phyloP scores from a whole-genome alignment of 2,113 vertebrate species.

The Cinclus mexicanus region DNA sequence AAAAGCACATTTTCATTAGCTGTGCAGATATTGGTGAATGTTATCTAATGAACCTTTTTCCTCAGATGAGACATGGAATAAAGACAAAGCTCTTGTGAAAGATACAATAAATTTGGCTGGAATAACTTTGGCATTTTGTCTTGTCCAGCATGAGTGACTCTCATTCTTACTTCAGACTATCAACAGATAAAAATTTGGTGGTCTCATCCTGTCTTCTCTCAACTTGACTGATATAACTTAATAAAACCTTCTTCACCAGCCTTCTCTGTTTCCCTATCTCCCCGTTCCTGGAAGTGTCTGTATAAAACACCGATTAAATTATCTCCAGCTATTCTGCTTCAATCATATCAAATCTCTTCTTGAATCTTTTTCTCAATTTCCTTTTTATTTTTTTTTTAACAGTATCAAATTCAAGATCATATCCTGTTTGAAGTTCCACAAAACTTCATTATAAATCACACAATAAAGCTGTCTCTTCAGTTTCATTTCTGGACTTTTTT shows the following conservation, averaged over 20 bases:
- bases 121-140: not conserved
- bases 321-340: constrained; percentile 5
- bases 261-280: not conserved
- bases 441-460: constrained; percentile 37
- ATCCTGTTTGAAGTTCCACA: constrained; percentile 19
- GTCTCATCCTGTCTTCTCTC: not conserved
- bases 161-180: not conserved
- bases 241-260: not conserved
- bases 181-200: not conserved
- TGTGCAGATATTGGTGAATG: not conserved
- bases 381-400: constrained; percentile 6
- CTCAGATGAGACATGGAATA: not conserved
- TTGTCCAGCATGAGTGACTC: not conserved
- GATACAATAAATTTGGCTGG: not conserved
- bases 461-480: constrained; percentile 7
- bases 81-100: not conserved
- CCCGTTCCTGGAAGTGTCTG: not conserved
- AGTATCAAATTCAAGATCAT: constrained; percentile 16
- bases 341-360: not conserved
- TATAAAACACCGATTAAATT: not conserved
- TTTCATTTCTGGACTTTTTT: not conserved
- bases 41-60: not conserved
- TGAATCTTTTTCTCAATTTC: not conserved
- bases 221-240: not conserved
- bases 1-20: not conserved